phyloP scores from a whole-genome alignment of 2,888 invertebrate genomes.

The Frankliniella fusca region DNA sequence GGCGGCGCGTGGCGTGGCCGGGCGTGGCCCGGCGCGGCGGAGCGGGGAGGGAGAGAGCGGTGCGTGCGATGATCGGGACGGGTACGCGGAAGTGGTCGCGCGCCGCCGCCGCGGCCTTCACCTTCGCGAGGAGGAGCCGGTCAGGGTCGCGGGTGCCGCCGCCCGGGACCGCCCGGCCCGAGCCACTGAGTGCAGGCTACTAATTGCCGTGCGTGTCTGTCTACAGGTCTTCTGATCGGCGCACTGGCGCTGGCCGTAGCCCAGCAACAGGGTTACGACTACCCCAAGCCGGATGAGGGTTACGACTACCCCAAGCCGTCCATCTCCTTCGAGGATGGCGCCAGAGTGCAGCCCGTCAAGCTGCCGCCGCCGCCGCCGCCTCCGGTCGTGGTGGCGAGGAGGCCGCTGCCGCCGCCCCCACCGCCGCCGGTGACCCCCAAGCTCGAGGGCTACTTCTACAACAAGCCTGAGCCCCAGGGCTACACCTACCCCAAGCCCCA shows the following conservation, averaged over 20 bases:
- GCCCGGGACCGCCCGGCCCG: neutral
- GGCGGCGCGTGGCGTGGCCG: too few species aligned
- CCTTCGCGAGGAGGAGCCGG: too few species aligned
- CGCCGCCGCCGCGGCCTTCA: too few species aligned
- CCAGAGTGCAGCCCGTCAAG: neutral
- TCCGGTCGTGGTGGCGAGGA: neutral
- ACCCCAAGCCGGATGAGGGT: constrained; percentile 9
- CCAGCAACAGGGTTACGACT: neutral
- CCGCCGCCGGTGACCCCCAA: neutral
- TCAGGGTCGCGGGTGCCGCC: neutral
- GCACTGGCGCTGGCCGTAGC: neutral
- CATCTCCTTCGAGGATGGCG: constrained; percentile 16
- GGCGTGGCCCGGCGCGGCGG: too few species aligned
- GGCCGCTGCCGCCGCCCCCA: neutral
- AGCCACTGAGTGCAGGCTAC: neutral
- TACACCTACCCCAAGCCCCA: neutral
- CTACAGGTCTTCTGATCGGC: constrained; percentile 19
- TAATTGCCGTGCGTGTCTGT: neutral
- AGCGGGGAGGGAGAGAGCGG: too few species aligned
- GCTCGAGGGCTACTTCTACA: constrained; percentile 10
- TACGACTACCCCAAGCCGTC: constrained; percentile 9
- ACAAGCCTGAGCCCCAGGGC: neutral
- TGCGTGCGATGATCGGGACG: too few species aligned
- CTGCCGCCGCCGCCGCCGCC: constrained; percentile 13
- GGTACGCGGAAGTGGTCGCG: too few species aligned